phyloP scores from a whole-genome alignment of 2,113 vertebrate species.

The Papio anubis region DNA sequence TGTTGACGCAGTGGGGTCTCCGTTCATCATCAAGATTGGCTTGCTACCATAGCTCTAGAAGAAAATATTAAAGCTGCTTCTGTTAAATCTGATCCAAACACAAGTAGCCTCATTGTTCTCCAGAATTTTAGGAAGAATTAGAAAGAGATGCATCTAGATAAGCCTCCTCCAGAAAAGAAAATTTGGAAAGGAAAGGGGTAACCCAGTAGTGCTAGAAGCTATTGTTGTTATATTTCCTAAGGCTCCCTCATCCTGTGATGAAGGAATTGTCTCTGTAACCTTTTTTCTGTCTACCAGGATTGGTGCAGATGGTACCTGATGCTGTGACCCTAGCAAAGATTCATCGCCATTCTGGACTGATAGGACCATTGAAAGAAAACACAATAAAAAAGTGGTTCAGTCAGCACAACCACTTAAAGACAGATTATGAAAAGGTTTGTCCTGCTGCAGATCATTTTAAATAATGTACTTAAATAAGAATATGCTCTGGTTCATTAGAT shows the following conservation, averaged over 20 bases:
- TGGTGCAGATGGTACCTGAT: slow-evolving; percentile 87
- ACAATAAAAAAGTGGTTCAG: slow-evolving; percentile 86
- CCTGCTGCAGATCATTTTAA: slow-evolving; percentile 51
- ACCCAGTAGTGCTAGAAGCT: background rate
- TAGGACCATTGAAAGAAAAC: slow-evolving; percentile 85
- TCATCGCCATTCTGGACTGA: slow-evolving; percentile 84
- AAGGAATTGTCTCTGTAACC: background rate
- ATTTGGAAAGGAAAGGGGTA: background rate
- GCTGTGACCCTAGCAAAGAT: slow-evolving; percentile 84
- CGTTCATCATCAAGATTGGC: background rate
- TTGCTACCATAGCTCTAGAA: background rate
- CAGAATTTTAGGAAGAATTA: background rate
- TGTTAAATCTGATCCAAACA: background rate
- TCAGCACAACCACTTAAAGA: slow-evolving; percentile 81
- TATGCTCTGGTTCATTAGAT: background rate
- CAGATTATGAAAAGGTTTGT: slow-evolving; percentile 83
- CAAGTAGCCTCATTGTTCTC: background rate
- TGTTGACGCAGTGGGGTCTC: background rate
- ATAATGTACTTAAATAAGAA: slow-evolving; percentile 45
- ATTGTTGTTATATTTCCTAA: background rate
- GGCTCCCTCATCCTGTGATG: background rate
- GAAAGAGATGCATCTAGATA: background rate
- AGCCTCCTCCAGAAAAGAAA: background rate
- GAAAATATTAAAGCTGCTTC: background rate
- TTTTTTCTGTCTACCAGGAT: slow-evolving; percentile 71